Evolutionary conservation across 2,113 vertebrate species (phyloP).

Genomic region (Sialia sialis): DNA sequence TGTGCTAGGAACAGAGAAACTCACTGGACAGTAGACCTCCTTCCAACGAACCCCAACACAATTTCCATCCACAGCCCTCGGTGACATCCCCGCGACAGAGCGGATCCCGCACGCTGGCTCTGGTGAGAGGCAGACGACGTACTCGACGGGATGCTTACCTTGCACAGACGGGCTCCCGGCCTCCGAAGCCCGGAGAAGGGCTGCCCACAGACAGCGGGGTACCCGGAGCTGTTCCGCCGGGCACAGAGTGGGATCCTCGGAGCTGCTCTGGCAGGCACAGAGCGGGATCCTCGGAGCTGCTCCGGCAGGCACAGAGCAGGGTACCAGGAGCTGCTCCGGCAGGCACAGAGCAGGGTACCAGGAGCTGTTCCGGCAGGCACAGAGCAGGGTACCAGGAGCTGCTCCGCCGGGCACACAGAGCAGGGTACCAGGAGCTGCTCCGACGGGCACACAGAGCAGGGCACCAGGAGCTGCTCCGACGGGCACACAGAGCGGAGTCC

Average conservation of each 20-base stretch:
- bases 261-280: background rate
- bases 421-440: background rate
- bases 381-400: background rate
- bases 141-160: background rate
- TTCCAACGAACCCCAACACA: background rate
- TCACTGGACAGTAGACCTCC: background rate
- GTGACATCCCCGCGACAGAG: background rate
- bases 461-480: background rate
- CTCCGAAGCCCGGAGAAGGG: background rate
- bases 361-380: background rate
- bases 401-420: background rate
- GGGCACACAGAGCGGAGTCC: background rate
- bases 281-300: background rate
- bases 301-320: background rate
- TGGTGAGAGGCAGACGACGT: background rate
- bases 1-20: background rate
- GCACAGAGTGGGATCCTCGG: background rate
- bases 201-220: background rate
- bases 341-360: background rate
- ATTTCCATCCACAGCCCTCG: slow-evolving; percentile 22
- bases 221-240: background rate
- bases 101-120: accelerated
- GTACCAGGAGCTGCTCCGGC: background rate
- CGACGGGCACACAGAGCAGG: background rate
- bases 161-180: background rate